Evolutionary conservation across 2,797 vertebrate genomes (phyloP), one percentile per base, ranked within the genome.

Genomic region (Neosilurus hyrtlii): DNA sequence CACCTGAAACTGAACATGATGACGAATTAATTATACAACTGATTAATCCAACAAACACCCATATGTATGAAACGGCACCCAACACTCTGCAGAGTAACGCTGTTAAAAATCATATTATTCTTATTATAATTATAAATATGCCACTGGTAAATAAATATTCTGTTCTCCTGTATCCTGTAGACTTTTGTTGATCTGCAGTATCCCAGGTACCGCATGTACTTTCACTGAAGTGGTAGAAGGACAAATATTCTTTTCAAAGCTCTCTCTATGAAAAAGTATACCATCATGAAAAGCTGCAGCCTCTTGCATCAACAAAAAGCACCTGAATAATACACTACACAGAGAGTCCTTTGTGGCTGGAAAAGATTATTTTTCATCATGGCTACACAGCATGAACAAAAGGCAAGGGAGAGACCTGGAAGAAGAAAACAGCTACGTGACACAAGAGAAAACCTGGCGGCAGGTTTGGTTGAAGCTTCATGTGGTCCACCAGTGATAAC

Each of bases 401-500:
- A 81, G 54, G 37, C 51, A 63, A 81, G 62, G 59, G 43, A n/a
- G 59, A 59, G 63, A 37, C 80, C 22, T 18, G 56, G 43, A 83
- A 81, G 79, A 88, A 70, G 15, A 24, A 22, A 43, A 73, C 81
- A 35, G 26, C 80, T 30, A 77, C 26, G 54, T 82, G 82, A 65
- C 56, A 84, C 79, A 74, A 82, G 88, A 86, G 87, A 43, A 20
- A 66, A 79, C 30, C 52, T 61, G 80, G 61, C 43, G 61, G 91
- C 90, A 91, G 90, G 86, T 73, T 59, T 67, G 79, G 77, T 49
- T 79, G 80, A 85, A 81, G 82, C 86, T 90, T 89, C 89, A 89
- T 88, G 86, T 83, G 84, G 78, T 63, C 18, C 61, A 68, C 11
- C 59, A 63, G 61, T 90, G 91, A 93, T 93, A 92, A 89, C 87